Conservation (phyloP, 1,140 invertebrate genomes). For the Antheraea mylitta region DNA sequence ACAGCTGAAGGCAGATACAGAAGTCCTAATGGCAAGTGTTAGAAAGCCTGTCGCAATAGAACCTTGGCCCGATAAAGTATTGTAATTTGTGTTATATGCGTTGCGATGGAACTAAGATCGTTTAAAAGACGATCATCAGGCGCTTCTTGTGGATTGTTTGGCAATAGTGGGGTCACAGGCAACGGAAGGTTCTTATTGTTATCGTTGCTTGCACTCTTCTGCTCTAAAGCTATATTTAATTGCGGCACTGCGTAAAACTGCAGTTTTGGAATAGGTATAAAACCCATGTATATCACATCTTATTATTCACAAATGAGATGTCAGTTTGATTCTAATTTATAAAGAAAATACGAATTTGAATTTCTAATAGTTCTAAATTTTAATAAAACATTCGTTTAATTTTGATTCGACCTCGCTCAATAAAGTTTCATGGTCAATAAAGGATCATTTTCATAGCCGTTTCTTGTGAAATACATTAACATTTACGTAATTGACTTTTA, state of each 20-base stretch:
- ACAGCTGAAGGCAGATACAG: conserved; percentile 36
- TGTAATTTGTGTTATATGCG: conserved; percentile 58
- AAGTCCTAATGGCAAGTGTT: conserved; percentile 57
- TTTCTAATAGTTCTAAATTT: no score
- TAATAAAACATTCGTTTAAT: no score
- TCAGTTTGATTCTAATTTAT: conserved; percentile 18
- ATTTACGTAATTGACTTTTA: conserved; percentile 41
- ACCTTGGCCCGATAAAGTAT: conserved; percentile 65
- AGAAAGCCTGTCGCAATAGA: conserved; percentile 66
- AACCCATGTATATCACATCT: conserved; percentile 21
- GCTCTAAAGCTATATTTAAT: conserved; percentile 67
- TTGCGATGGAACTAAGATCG: conserved; percentile 62
- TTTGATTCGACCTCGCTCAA: neutral
- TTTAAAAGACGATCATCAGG: conserved; percentile 72
- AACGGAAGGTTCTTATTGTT: conserved; percentile 53
- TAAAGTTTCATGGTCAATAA: conserved; percentile 17
- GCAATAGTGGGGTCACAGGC: conserved; percentile 54
- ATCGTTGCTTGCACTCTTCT: conserved; percentile 53
- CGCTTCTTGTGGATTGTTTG: conserved; percentile 61
- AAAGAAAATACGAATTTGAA: no score
- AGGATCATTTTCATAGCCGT: conserved; percentile 16
- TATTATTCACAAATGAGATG: conserved; percentile 33
- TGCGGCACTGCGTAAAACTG: conserved; percentile 40
- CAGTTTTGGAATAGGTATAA: conserved; percentile 12
- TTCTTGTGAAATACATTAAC: conserved; percentile 35